These are phyloP conservation scores for Diadegma fenestrale DNA, from an alignment of 2,888 invertebrate species.

Conservation along the genomic window DNA sequence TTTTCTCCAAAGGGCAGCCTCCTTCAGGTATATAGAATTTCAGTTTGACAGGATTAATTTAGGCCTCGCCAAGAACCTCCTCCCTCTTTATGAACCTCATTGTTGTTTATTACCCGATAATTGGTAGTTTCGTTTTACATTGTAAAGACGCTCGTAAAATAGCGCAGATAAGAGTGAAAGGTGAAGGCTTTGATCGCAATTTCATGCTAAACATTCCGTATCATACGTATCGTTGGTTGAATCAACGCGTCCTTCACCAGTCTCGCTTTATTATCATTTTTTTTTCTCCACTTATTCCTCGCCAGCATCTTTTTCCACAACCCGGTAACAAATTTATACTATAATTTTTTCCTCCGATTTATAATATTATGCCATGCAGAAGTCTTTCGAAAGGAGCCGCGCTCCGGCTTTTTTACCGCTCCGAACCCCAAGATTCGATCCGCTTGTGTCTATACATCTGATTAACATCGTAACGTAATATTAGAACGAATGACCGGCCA, in stretches of 20 bases:
- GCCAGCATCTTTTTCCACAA: background rate
- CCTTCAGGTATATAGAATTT: slow-evolving; percentile 67
- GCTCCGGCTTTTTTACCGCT: background rate
- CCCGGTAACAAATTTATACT: slow-evolving; percentile 18
- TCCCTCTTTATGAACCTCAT: slow-evolving; percentile 45
- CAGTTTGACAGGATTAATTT: slow-evolving; percentile 69
- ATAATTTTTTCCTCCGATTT: slow-evolving; percentile 40
- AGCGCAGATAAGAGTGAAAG: slow-evolving; percentile 50
- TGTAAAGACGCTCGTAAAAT: slow-evolving; percentile 47
- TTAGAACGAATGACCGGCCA: slow-evolving; percentile 60
- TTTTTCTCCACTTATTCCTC: slow-evolving; percentile 12
- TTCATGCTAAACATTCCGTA: slow-evolving; percentile 28
- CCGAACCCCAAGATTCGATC: slow-evolving; percentile 11
- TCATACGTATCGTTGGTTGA: slow-evolving; percentile 46
- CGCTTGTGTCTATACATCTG: slow-evolving; percentile 12
- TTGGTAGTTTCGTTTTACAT: slow-evolving; percentile 65
- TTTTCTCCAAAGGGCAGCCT: slow-evolving; percentile 45
- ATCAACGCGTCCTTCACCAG: slow-evolving; percentile 46
- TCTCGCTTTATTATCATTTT: slow-evolving; percentile 11
- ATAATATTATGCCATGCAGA: slow-evolving; percentile 40
- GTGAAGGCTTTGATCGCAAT: slow-evolving; percentile 32
- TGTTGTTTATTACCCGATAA: slow-evolving; percentile 69
- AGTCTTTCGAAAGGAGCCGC: slow-evolving; percentile 17
- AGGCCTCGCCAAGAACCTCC: slow-evolving; percentile 54
- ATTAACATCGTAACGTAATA: slow-evolving; percentile 32